Evolutionary conservation across 1,140 invertebrate genomes (phyloP), one percentile per base, ranked within the genome.

Genomic region (Trichomalopsis sarcophagae): DNA sequence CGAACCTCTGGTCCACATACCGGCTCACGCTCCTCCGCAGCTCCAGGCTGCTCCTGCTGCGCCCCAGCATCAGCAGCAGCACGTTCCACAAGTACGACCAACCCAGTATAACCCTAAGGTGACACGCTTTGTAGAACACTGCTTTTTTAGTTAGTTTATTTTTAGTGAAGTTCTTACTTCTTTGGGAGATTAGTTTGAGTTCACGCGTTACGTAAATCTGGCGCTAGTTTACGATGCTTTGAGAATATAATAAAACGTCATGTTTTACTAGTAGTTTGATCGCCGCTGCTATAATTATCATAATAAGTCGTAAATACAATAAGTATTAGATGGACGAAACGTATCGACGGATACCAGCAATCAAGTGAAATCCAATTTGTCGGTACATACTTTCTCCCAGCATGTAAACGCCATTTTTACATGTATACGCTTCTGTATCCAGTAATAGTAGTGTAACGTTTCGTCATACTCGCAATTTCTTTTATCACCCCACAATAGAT

Each of bases 1-100:
- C 1, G 88, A 92, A 9, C 91, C 92, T 2, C 68, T 92, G 30
- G 89, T 92, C 1, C 88, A 91, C 68, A 85, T 93, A 74, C 91
- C 92, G 0, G 73, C 17, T 2, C 76, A n/a, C 80, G 2, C 90
- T 89, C 13, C 88, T 7, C 90, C 90, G 6, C 89, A 89, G n/a
- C 55, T 92, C 0, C 86, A 83, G 7, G 21, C 76, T 47, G 82
- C n/a, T 36, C 78, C 62, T 9, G 11, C 84, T 21, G 2, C 86
- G 82, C 81, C 84, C 4, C 23, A 87, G 40, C 62, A 82, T n/a
- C 44, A 74, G 23, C 85, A 84, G 7, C 82, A 77, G 11, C 71
- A 62, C n/a, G 86, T 89, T 23, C 87, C 84, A 23, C 78, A 73
- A 21, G 55, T 55, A 3, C 69, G n/a, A 33, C 84, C 86, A 4